Conservation (phyloP, 2,797 vertebrate species). For the Ptychobarbus kaznakovi region DNA sequence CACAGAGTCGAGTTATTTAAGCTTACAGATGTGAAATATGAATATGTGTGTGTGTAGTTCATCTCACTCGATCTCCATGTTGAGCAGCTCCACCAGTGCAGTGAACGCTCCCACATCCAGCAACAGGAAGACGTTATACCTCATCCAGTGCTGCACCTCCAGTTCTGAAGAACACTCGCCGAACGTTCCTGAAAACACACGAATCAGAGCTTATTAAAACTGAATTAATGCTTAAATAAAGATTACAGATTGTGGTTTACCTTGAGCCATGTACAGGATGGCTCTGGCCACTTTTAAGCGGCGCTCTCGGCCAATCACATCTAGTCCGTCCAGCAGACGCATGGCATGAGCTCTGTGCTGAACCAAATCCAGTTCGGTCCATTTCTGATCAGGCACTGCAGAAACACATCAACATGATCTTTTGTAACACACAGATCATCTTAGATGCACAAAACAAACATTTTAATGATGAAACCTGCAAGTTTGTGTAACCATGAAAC, state of each 20-base stretch:
- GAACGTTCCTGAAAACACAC: constrained; percentile 84
- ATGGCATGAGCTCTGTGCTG: constrained; percentile 93
- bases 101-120: constrained; percentile 94
- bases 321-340: constrained; percentile 91
- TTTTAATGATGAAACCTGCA: not conserved
- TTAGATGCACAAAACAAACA: not conserved
- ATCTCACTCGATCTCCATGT: constrained; percentile 98
- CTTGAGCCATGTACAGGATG: constrained; percentile 96
- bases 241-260: constrained; percentile 64
- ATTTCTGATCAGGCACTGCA: constrained; percentile 88
- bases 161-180: constrained; percentile 89
- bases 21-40: not conserved
- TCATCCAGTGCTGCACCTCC: constrained; percentile 94
- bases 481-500: too few relatives aligned
- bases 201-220: not conserved
- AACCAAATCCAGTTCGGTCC: constrained; percentile 87
- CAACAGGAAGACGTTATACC: constrained; percentile 94
- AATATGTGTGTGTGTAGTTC: not conserved
- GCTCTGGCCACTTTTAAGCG: constrained; percentile 90
- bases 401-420: constrained; percentile 18
- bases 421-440: not conserved
- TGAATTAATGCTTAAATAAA: not conserved
- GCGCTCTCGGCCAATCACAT: constrained; percentile 90
- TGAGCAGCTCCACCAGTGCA: constrained; percentile 95
- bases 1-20: not conserved